Base-by-base conservation (phyloP, 2,797 vertebrate species). In the Ciconia nigra region DNA sequence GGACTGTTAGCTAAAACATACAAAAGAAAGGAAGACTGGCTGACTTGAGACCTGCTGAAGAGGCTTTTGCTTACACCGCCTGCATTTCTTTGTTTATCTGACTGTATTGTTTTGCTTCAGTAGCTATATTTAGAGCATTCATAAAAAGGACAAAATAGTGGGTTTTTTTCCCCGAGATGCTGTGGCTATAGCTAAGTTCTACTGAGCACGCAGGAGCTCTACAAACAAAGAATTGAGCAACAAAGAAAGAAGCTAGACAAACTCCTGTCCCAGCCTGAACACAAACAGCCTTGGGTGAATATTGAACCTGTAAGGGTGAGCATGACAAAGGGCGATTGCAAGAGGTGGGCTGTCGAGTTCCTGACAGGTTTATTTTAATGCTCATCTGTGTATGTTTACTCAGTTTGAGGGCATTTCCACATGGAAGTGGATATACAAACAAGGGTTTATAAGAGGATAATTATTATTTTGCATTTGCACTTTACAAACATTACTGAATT, bases 51-150 rank as follows among this genome's bases (percentile, higher is more conserved):
- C 80, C 76, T 59, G 39, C 74, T 39, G 61, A 90, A 94, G 95
- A 86, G 61, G 71, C 71, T 95, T 96, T 93, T 93, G 90, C 97
- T 93, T 92, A 65, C 83, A 28, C 59, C 26, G 80, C 87, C 20
- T 33, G 85, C 59, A 39, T 83, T 59, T 86, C 92, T 97, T 96
- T 97, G 93, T 97, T 93, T 95, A 95, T 81, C 91, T 61, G 62
- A n/a, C 81, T 67, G 65, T 31, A 87, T 95, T 96, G 96, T 95
- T 97, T 96, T 96, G 87, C 93, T 96, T 93, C 97, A 42, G 72
- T 54, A 93, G 92, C 87, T 95, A 74, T 96, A 95, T 96, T 97
- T 97, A 94, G 94, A 96, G 86, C 84, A 54, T 72, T 71, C 83
- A 73, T 77, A 87, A 93, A 94, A 91, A 91, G 91, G 81, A 93